Percentiles rank a stretch among this genome's conserved stretches.
Evolutionary conservation across 2,888 invertebrate genomes (phyloP).

Genomic region (Synanthedon tipuliformis): DNA sequence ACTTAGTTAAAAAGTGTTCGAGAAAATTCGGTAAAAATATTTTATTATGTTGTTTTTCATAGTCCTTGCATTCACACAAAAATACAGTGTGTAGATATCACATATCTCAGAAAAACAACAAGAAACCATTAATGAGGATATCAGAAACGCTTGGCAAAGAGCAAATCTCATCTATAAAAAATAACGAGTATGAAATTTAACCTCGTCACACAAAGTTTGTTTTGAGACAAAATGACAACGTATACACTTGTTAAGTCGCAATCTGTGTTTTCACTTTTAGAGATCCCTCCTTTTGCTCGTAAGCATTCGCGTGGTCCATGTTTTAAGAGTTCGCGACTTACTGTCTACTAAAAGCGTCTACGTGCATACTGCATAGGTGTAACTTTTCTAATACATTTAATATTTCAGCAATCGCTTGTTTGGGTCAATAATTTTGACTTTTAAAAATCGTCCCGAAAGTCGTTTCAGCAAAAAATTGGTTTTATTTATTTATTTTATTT

Average conservation of each 20-base stretch:
- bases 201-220: not conserved
- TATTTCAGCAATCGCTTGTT: no score
- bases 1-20: not conserved
- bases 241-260: constrained; percentile 26
- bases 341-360: no score
- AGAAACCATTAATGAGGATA: no score
- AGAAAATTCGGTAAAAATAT: not conserved
- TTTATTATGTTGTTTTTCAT: not conserved
- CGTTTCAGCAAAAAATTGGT: no score
- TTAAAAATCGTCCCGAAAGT: no score
- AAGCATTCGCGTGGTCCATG: constrained; percentile 14
- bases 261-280: constrained; percentile 40
- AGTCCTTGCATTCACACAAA: not conserved
- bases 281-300: constrained; percentile 31
- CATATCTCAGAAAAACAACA: no score
- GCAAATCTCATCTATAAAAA: not conserved
- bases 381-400: no score
- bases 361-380: no score
- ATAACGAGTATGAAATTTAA: not conserved
- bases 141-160: no score
- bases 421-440: no score
- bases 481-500: no score
- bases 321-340: constrained; percentile 5
- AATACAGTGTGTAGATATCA: no score
- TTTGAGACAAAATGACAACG: not conserved